Evolutionary conservation across 2,113 vertebrate genomes (phyloP), one percentile per base, ranked within the genome.

Genomic region (Melospiza melodia): DNA sequence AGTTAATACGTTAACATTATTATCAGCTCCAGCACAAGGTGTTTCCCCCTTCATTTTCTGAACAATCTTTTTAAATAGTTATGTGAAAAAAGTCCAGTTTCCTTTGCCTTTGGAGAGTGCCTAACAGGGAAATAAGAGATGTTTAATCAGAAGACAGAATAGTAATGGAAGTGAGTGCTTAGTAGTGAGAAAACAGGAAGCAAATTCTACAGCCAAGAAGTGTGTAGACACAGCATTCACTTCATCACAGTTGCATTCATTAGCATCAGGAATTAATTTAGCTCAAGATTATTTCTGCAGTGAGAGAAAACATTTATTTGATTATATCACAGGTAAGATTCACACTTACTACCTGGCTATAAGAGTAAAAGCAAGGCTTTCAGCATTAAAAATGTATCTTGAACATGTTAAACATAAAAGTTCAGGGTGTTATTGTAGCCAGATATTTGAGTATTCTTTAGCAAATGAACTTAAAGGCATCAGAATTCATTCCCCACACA

Each of bases 401-500:
- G 24, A 66, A 51, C 27, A 58, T 14, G 16, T 76, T 54, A 80
- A 44, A 15, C 15, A 62, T 44, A 33, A 28, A 76, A 67, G 48
- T 88, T 88, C 33, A n/a, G 41, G 33, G 39, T 4, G 4, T 58
- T 90, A 57, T 49, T 59, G 28, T 41, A 92, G 20, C 7, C 59
- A 84, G 19, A 63, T 77, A 94, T 84, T 95, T 90, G 57, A 43
- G 61, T 68, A 81, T 67, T 86, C 57, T 83, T 90, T 55, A 84
- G 51, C 31, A 81, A 90, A 72, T 39, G 10, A 93, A 92, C 23
- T 78, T 41, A 37, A 58, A 88, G 22, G n/a, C 88, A 77, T 88
- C 72, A 84, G 76, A 96, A 96, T 93, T 94, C 6, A 83, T 78
- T 96, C 57, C 82, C 54, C 72, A 78, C 82, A 57, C 82, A 78